Evolutionary conservation across 2,888 invertebrate species (phyloP).

Genomic region (Cataglyphis altisquamis): DNA sequence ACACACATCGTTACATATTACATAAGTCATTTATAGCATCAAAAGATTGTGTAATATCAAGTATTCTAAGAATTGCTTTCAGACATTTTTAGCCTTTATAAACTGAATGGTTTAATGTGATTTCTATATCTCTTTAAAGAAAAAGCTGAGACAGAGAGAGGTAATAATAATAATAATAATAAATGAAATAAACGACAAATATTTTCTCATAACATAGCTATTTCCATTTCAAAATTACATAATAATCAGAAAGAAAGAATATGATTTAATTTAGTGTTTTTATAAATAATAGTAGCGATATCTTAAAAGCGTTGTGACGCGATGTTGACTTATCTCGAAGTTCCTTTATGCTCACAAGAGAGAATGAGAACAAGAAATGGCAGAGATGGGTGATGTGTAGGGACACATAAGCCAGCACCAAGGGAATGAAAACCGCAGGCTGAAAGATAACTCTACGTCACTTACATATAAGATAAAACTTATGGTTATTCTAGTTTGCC

Average conservation of each 20-base stretch:
- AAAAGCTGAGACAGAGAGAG: too few relatives aligned
- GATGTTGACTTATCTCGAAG: slow-evolving; percentile 58
- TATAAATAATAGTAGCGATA: slow-evolving; percentile 28
- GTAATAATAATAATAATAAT: too few relatives aligned
- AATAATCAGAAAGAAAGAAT: not conserved
- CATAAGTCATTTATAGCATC: not conserved
- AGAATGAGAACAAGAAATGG: not conserved
- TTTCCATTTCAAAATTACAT: not conserved
- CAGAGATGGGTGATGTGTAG: not conserved
- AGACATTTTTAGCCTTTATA: not conserved
- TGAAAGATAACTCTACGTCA: slow-evolving; percentile 54
- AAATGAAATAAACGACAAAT: not conserved
- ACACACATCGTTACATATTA: not conserved
- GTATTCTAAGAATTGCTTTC: not conserved
- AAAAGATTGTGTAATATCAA: not conserved
- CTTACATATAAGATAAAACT: slow-evolving; percentile 45
- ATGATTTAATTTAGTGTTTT: slow-evolving; percentile 63
- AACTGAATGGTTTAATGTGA: not conserved
- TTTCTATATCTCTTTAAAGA: not conserved
- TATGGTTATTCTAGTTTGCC: slow-evolving; percentile 13
- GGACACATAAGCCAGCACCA: slow-evolving; percentile 52
- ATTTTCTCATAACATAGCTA: not conserved
- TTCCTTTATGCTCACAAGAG: slow-evolving; percentile 54
- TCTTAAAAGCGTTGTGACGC: slow-evolving; percentile 47
- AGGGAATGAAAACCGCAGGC: not conserved